Evolutionary conservation across 1,140 invertebrate genomes (phyloP), one percentile per base, ranked within the genome.

Genomic region (Magallana angulata): DNA sequence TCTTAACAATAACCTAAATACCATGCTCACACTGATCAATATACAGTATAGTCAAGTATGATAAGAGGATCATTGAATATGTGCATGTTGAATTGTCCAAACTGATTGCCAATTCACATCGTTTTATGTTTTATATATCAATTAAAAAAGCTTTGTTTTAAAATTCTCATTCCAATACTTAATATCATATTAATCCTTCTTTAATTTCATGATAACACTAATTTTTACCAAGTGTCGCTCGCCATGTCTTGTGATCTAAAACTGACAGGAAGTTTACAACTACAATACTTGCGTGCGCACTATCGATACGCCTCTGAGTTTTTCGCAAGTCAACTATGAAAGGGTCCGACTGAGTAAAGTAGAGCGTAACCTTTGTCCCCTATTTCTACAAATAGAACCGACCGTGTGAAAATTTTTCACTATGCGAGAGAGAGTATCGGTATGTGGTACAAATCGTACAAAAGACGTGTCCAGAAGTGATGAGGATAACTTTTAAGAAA

Each of bases 161-260:
- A 48, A 48, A 48, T 48, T 48, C 36, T 48, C 36, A 48, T 48
- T 48, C 36, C 36, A 48, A 48, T 48, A 2, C 36, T 48, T 48
- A 4, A 5, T 48, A 48, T 48, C 5, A 48, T 48, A 5, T 48
- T 48, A 48, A 4, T 48, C 36, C 36, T 48, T 48, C 1, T 5
- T 4, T 4, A 48, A 48, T 48, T 36, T 48, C 36, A 48, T 48
- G 36, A 48, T 48, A 48, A 48, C 36, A 48, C 56, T 82, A 57
- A 12, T 81, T 80, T 85, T 84, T 89, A 92, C 91, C 91, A 92
- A 59, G 91, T 90, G 82, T 92, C 91, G 59, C 90, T 88, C 82
- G 90, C 90, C 91, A 92, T 92, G 81, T 88, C 82, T 89, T 89
- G 85, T 84, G 89, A 90, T 85, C 85, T 68, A 48, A 86, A 86